Evolutionary conservation across 2,113 vertebrate genomes (phyloP), one percentile per base, ranked within the genome.

Genomic region (Miniopterus natalensis): DNA sequence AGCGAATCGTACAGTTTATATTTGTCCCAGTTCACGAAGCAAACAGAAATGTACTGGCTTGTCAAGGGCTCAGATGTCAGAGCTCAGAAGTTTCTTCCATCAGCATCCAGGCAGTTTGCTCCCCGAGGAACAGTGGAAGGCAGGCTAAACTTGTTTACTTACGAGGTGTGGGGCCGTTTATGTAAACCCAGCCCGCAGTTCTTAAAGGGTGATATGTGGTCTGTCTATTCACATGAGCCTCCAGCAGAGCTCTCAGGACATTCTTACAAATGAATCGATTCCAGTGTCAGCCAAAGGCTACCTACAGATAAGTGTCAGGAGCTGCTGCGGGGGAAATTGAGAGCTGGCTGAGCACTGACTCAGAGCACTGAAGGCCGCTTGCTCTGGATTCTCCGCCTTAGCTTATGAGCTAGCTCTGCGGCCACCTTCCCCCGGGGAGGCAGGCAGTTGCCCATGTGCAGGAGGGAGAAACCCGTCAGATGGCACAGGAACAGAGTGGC

Each of bases 141-240:
- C 36, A 57, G 9, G 55, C 51, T 31, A 92, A 61, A 59, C 73
- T 75, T 94, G 40, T 29, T 94, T 96, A 74, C 53, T 70, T 57
- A 49, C 65, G 90, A 90, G 42, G 29, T 68, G 2, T 47, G 63
- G 29, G 40, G 36, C 63, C 49, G 29, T 89, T 80, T 71, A 81
- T 59, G 12, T 63, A 89, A 93, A 15, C 42, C 23, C 45, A 89
- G n/a, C 25, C n/a, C 77, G n/a, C 15, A 45, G 68, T 70, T 80
- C 47, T 84, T 86, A 91, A 79, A 80, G 29, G 29, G n/a, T 79
- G 86, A 89, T 86, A 25, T 74, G 55, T 57, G 47, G 45, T 47
- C 95, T 97, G 89, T 93, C 90, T 93, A 8, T 45, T 86, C 73
- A 79, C 79, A 87, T 95, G 93, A 92, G 47, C 47, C 77, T 51